These are phyloP conservation scores for Todiramphus saurophagus DNA, from an alignment of 2,113 vertebrate species.

Conservation along the genomic window DNA sequence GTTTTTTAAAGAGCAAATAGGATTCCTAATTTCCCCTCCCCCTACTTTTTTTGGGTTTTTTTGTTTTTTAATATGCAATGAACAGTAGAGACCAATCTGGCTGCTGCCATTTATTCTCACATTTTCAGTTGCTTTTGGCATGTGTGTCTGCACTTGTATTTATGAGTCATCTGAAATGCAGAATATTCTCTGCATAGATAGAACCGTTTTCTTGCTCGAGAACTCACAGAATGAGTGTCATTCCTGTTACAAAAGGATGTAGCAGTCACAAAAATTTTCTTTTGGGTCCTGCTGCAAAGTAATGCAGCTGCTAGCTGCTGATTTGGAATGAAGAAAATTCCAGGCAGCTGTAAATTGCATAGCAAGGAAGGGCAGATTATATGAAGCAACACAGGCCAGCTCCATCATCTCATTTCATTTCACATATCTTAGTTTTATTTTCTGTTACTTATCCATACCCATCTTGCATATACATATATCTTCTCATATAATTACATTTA, in stretches of 20 bases:
- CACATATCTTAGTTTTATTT: background rate
- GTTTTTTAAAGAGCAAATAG: background rate
- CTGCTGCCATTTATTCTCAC: background rate
- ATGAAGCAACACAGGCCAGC: background rate
- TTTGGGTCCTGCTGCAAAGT: background rate
- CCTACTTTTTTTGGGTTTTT: background rate
- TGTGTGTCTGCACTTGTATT: background rate
- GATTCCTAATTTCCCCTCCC: background rate
- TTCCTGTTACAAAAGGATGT: background rate
- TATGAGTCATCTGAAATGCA: background rate
- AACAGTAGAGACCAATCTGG: background rate
- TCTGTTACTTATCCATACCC: background rate
- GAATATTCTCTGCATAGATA: background rate
- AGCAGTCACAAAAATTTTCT: background rate
- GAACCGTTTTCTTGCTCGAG: background rate
- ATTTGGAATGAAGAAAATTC: background rate
- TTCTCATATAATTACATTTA: background rate
- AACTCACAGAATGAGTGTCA: background rate
- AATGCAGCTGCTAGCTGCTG: background rate
- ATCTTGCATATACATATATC: background rate
- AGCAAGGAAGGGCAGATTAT: background rate
- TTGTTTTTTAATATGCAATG: background rate
- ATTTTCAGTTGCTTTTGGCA: background rate
- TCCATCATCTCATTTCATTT: background rate
- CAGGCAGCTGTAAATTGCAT: background rate